These are phyloP conservation scores for Apotomis betuletana DNA, from an alignment of 2,888 invertebrate species.

Conservation along the genomic window DNA sequence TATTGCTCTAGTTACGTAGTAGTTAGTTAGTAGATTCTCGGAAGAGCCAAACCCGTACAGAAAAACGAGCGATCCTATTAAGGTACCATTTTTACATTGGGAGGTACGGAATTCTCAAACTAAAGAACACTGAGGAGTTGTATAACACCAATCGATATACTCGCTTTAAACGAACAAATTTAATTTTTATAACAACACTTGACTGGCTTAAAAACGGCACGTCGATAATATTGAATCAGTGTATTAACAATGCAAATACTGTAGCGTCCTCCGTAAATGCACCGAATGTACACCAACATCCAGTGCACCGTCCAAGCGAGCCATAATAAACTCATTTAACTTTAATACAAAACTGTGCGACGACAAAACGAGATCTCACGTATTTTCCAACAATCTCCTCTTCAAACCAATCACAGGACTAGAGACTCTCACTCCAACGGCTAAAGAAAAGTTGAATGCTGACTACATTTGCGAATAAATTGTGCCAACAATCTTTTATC, in stretches of 20 bases:
- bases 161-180: conserved; percentile 18
- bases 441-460: neutral
- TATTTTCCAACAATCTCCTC: conserved; percentile 1
- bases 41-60: too few species aligned
- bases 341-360: neutral
- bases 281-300: neutral
- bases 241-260: conserved; percentile 37
- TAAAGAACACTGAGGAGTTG: neutral
- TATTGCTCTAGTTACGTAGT: too few species aligned
- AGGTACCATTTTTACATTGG: too few species aligned
- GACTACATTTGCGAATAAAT: conserved; percentile 3
- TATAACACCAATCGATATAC: neutral
- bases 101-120: neutral
- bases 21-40: too few species aligned
- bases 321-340: conserved; percentile 1
- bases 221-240: conserved; percentile 37
- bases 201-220: conserved; percentile 29
- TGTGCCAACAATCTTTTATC: neutral
- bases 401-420: neutral
- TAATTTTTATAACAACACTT: conserved; percentile 31
- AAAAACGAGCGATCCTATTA: too few species aligned
- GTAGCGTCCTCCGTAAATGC: conserved; percentile 28
- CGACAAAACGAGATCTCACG: neutral
- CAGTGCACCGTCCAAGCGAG: neutral
- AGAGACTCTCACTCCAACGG: neutral